phyloP scores from a whole-genome alignment of 1,140 invertebrate species.

The Drosophila lacteicornis region DNA sequence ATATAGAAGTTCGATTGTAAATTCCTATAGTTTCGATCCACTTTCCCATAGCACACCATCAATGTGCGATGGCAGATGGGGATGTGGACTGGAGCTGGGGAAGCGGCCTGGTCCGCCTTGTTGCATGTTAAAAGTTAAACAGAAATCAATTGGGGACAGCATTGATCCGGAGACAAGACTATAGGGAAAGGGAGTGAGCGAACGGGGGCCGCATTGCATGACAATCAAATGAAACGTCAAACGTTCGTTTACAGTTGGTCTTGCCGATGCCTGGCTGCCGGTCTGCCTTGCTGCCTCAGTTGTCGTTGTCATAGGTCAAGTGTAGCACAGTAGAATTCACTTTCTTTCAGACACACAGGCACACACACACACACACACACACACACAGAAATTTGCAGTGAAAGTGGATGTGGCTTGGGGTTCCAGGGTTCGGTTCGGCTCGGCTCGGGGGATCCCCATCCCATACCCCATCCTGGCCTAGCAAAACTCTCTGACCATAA shows the following conservation, averaged over 20 bases:
- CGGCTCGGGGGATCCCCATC: conserved; percentile 2
- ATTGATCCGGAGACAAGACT: conserved; percentile 68
- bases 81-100: neutral
- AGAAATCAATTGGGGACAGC: conserved; percentile 81
- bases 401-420: conserved; percentile 59
- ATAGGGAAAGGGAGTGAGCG: conserved; percentile 29
- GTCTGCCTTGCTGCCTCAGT: conserved; percentile 29
- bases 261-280: conserved; percentile 24
- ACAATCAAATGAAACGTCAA: conserved; percentile 81
- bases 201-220: conserved; percentile 56
- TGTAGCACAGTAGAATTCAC: conserved; percentile 83
- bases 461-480: neutral
- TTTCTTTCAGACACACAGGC: conserved; percentile 66
- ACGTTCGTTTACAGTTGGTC: conserved; percentile 43
- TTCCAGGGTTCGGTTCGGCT: no score
- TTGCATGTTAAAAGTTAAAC: conserved; percentile 80
- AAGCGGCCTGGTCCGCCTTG: conserved; percentile 29
- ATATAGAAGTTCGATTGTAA: neutral
- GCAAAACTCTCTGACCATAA: conserved; percentile 62
- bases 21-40: conserved; percentile 26
- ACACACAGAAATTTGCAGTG: conserved; percentile 72
- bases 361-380: conserved; percentile 58
- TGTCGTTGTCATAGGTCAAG: conserved; percentile 79
- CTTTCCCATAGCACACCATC: conserved; percentile 23
- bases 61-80: neutral